Evolutionary conservation across 2,888 invertebrate species (phyloP).

Genomic region (Acanthosepion pharaonis): DNA sequence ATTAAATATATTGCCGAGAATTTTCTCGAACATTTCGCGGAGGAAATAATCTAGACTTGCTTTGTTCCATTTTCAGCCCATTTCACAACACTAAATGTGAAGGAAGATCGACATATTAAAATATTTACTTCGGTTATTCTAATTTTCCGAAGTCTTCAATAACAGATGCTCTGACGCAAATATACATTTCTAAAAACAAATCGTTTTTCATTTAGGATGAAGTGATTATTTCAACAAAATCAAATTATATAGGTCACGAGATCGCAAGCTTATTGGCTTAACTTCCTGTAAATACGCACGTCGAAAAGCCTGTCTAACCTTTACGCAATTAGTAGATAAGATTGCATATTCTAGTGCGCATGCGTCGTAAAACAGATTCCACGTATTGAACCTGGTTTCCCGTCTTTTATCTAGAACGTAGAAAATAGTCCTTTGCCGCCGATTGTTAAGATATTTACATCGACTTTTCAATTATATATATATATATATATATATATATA

Average conservation of each 20-base stretch:
- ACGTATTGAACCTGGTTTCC: background rate
- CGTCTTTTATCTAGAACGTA: background rate
- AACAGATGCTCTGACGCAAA: background rate
- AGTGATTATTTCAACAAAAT: background rate
- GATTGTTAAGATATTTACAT: background rate
- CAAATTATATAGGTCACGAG: background rate
- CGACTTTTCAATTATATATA: background rate
- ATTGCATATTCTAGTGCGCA: background rate
- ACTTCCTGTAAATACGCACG: background rate
- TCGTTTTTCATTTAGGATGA: background rate
- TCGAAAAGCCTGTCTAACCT: background rate
- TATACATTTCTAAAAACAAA: background rate
- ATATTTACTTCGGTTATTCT: background rate
- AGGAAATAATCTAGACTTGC: too few relatives aligned
- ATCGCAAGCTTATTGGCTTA: background rate
- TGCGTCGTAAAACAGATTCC: background rate
- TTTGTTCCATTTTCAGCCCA: too few relatives aligned
- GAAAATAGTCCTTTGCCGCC: background rate
- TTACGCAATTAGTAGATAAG: background rate
- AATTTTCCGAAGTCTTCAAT: background rate
- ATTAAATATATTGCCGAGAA: too few relatives aligned
- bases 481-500: background rate
- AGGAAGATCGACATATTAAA: background rate
- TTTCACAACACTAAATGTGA: too few relatives aligned
- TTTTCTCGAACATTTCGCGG: too few relatives aligned